phyloP scores from a whole-genome alignment of 2,888 invertebrate genomes.

The Cyrtodaria siliqua region DNA sequence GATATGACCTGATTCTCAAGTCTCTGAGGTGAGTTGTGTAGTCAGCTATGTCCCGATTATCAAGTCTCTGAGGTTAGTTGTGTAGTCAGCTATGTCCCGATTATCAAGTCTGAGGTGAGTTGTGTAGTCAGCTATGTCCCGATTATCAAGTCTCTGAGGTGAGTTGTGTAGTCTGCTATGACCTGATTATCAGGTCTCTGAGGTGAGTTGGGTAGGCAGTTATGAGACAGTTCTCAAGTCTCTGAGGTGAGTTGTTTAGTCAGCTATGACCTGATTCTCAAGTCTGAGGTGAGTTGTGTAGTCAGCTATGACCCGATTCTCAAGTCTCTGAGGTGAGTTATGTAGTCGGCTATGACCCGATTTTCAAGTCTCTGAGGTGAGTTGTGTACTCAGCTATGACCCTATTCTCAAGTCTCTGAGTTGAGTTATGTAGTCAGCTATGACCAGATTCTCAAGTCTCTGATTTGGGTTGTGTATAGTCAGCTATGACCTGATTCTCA shows the following conservation, averaged over 20 bases:
- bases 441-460: no score
- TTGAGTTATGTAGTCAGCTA: no score
- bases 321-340: constrained; percentile 67
- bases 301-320: constrained; percentile 70
- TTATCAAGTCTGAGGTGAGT: no score
- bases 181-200: constrained; percentile 68
- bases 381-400: constrained; percentile 65
- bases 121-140: no score
- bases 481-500: no score
- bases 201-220: constrained; percentile 64
- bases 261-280: no score
- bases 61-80: constrained; percentile 67
- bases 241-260: no score
- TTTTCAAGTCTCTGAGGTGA: constrained; percentile 70
- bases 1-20: constrained; percentile 68
- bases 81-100: no score
- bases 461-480: no score
- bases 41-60: constrained; percentile 69
- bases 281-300: no score
- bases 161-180: constrained; percentile 64
- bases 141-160: constrained; percentile 72
- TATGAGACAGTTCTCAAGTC: no score
- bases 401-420: constrained; percentile 69
- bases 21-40: constrained; percentile 66
- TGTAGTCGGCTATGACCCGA: constrained; percentile 69